A percentile compares a stretch with the other conserved stretches of the same genome.
Conservation (phyloP, 2,797 vertebrate species). For the Tadarida brasiliensis region DNA sequence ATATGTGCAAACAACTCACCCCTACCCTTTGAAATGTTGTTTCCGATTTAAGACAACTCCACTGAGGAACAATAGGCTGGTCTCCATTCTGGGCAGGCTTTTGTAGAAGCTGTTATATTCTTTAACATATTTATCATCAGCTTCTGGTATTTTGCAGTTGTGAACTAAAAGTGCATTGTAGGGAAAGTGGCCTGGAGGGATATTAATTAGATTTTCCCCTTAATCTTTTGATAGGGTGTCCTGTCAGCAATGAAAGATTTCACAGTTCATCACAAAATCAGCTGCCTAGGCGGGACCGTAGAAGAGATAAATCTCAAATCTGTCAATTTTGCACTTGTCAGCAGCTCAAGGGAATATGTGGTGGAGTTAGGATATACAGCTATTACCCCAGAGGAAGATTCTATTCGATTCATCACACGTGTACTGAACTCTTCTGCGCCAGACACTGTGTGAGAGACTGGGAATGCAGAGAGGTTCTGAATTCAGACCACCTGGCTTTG, state of each 20-base stretch:
- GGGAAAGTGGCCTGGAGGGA: conserved; percentile 59
- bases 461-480: conserved; percentile 17
- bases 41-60: conserved; percentile 19
- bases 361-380: conserved; percentile 63
- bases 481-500: not conserved
- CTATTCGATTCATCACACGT: conserved; percentile 63
- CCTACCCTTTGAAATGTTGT: not conserved
- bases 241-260: conserved; percentile 79
- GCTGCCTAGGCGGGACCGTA: conserved; percentile 74
- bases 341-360: conserved; percentile 77
- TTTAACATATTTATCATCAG: conserved; percentile 65
- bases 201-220: conserved; percentile 80
- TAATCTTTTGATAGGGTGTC: conserved; percentile 76
- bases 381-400: conserved; percentile 71
- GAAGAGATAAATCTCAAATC: conserved; percentile 81
- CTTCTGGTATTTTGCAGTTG: conserved; percentile 66
- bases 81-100: conserved; percentile 57
- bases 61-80: not conserved
- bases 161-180: conserved; percentile 64
- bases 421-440: conserved; percentile 55
- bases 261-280: conserved; percentile 82
- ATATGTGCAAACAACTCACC: not conserved
- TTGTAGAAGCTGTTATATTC: not conserved
- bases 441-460: conserved; percentile 3
- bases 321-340: conserved; percentile 78